phyloP scores from a whole-genome alignment of 2,888 invertebrate genomes.

The Rotaria socialis region DNA sequence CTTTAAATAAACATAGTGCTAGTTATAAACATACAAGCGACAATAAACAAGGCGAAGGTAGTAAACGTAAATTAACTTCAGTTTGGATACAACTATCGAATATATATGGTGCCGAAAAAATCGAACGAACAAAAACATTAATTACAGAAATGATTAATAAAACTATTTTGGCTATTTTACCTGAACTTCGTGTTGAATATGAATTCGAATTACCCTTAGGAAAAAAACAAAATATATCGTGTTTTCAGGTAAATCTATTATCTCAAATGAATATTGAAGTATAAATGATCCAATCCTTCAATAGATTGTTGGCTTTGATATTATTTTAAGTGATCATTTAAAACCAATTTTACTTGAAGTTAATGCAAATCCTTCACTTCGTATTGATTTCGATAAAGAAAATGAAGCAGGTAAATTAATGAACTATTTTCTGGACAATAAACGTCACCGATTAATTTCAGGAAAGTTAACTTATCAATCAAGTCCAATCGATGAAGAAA shows the following conservation, averaged over 20 bases:
- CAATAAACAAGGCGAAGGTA: conserved; percentile 52
- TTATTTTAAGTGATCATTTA: conserved; percentile 59
- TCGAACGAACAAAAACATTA: conserved; percentile 57
- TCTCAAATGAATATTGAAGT: too few relatives aligned
- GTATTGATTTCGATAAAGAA: conserved; percentile 59
- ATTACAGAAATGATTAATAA: conserved; percentile 61
- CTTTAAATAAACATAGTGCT: conserved; percentile 60
- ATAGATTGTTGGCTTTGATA: conserved; percentile 63
- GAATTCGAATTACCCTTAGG: conserved; percentile 52
- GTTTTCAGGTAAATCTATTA: conserved; percentile 59
- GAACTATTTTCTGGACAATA: too few relatives aligned
- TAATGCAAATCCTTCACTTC: conserved; percentile 62
- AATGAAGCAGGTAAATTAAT: neutral
- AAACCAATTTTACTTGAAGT: conserved; percentile 61
- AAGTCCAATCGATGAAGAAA: conserved; percentile 58
- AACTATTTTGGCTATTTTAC: conserved; percentile 61
- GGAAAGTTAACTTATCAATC: conserved; percentile 52
- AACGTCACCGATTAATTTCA: conserved; percentile 48
- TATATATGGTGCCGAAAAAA: conserved; percentile 46
- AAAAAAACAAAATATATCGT: conserved; percentile 57
- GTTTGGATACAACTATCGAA: conserved; percentile 57
- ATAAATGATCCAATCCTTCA: too few relatives aligned
- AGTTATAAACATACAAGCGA: conserved; percentile 58
- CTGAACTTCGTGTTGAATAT: conserved; percentile 60
- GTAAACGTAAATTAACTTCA: conserved; percentile 60